These are phyloP conservation scores for Spodoptera exigua DNA, from an alignment of 2,888 invertebrate species.

Conservation along the genomic window DNA sequence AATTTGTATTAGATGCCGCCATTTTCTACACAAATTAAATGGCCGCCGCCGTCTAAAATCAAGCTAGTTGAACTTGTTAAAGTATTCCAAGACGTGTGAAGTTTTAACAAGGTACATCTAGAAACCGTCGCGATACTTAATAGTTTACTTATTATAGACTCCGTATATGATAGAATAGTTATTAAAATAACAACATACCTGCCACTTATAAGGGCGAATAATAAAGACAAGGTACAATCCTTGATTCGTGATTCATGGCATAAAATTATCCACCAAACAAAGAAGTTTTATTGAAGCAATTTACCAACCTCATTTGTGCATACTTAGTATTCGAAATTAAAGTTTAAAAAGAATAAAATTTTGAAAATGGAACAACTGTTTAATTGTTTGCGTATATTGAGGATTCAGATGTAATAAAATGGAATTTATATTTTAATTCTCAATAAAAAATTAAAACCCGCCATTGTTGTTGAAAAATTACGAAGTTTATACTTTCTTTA, in stretches of 20 bases:
- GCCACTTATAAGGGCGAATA: conserved; percentile 44
- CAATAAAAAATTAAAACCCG: conserved; percentile 11
- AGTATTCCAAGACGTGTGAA: conserved; percentile 74
- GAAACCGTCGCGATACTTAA: conserved; percentile 65
- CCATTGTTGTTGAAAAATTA: background rate
- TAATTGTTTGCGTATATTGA: conserved; percentile 19
- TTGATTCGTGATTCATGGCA: conserved; percentile 48
- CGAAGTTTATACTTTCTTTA: too few relatives aligned
- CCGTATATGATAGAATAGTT: conserved; percentile 30
- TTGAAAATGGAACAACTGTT: conserved; percentile 22
- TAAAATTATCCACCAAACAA: conserved; percentile 31
- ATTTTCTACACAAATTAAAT: conserved; percentile 66
- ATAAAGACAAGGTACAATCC: conserved; percentile 43
- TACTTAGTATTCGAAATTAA: background rate
- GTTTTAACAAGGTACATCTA: conserved; percentile 76
- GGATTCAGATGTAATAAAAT: conserved; percentile 15
- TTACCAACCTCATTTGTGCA: conserved; percentile 8
- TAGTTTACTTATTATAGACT: conserved; percentile 58
- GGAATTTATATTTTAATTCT: conserved; percentile 8
- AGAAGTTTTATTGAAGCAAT: conserved; percentile 16
- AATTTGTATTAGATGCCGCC: conserved; percentile 42
- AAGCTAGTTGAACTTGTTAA: conserved; percentile 71
- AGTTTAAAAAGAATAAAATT: conserved; percentile 4
- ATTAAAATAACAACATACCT: conserved; percentile 39
- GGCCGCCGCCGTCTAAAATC: conserved; percentile 66